phyloP scores from a whole-genome alignment of 2,113 vertebrate genomes.

The Heptranchias perlo region DNA sequence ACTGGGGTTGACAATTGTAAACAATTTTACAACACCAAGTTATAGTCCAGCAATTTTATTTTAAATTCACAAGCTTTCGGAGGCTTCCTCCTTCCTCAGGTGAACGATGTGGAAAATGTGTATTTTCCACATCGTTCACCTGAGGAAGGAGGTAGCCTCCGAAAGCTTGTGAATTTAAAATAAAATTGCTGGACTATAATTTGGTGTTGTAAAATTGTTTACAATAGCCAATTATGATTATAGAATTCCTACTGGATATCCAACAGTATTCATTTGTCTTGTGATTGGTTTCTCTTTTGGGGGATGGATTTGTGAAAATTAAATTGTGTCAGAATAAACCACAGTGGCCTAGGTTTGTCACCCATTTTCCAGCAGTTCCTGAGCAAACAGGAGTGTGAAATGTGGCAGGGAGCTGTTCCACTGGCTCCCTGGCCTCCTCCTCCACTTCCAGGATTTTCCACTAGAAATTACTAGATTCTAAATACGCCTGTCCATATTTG shows the following conservation, averaged over 20 bases:
- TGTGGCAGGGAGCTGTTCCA: not conserved
- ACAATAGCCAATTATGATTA: not conserved
- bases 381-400: not conserved
- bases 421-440: not conserved
- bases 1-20: too few relatives aligned
- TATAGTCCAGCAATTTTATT: too few relatives aligned
- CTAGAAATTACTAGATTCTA: not conserved
- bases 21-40: too few relatives aligned
- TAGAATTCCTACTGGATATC: not conserved
- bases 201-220: too few relatives aligned
- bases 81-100: too few relatives aligned
- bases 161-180: too few relatives aligned
- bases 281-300: not conserved
- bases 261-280: not conserved
- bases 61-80: too few relatives aligned
- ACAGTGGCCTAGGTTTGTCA: not conserved
- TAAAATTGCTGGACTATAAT: too few relatives aligned
- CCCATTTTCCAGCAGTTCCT: not conserved
- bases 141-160: too few relatives aligned
- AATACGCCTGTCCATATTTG: not conserved
- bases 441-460: not conserved
- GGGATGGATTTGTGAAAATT: not conserved
- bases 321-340: not conserved
- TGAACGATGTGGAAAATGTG: too few relatives aligned
- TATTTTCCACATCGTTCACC: too few relatives aligned